Conservation (phyloP, 2,797 vertebrate genomes). For the Lepidocolaptes lacrymiger region DNA sequence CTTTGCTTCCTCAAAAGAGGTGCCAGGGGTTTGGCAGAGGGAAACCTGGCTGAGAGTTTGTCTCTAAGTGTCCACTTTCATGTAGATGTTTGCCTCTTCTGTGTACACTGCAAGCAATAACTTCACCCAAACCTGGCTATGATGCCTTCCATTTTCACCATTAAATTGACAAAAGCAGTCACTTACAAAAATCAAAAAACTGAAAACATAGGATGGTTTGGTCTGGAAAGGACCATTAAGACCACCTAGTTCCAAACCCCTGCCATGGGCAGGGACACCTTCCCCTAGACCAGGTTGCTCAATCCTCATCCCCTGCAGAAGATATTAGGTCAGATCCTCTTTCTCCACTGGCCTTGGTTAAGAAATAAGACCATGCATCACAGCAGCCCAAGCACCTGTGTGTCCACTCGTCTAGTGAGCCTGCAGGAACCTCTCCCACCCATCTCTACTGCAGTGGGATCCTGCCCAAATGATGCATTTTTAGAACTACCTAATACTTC, state of each 20-base stretch:
- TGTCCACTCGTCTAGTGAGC: background rate
- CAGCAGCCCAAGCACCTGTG: fast-evolving
- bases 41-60: background rate
- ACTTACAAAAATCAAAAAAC: background rate
- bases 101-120: fast-evolving
- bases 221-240: background rate
- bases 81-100: background rate
- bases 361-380: background rate
- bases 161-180: background rate
- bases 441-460: background rate
- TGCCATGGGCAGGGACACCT: background rate
- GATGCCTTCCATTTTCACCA: fast-evolving
- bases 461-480: fast-evolving
- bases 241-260: background rate
- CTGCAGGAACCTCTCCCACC: background rate
- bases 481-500: background rate
- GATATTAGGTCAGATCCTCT: background rate
- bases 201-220: background rate
- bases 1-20: background rate
- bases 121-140: fast-evolving
- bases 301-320: background rate
- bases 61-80: background rate
- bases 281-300: background rate
- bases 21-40: background rate
- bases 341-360: background rate